Conservation (phyloP, 1,140 invertebrate species). For the Drosophila pallidifrons region DNA sequence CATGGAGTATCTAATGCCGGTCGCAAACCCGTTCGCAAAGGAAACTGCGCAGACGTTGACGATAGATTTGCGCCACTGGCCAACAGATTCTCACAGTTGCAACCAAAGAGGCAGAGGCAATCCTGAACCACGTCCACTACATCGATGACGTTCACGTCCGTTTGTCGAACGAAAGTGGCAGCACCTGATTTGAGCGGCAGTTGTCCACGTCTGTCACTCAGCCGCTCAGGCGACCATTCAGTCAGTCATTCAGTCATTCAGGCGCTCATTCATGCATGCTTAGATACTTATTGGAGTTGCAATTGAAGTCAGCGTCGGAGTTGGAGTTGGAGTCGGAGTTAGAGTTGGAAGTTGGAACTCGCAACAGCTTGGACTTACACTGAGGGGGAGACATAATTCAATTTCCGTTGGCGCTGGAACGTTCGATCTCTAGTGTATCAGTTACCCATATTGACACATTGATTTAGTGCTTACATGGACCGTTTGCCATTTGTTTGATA, state of each 20-base stretch:
- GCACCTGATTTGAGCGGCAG: constrained; percentile 72
- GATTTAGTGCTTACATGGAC: constrained; percentile 79
- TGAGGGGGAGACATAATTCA: constrained; percentile 68
- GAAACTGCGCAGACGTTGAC: constrained; percentile 71
- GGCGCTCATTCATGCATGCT: constrained; percentile 77
- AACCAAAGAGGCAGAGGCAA: constrained; percentile 1
- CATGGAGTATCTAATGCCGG: constrained; percentile 65
- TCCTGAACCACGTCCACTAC: constrained; percentile 23
- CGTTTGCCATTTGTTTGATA: constrained; percentile 73
- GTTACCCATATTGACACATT: constrained; percentile 79
- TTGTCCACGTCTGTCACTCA: constrained; percentile 76
- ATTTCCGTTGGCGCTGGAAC: constrained; percentile 65
- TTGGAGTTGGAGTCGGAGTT: constrained; percentile 3
- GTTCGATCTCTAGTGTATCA: constrained; percentile 66
- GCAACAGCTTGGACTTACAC: constrained; percentile 17
- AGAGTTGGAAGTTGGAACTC: constrained; percentile 1
- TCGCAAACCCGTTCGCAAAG: constrained; percentile 70
- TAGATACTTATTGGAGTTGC: constrained; percentile 40
- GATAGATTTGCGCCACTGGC: constrained; percentile 64
- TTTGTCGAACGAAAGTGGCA: constrained; percentile 70
- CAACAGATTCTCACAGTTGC: constrained; percentile 71
- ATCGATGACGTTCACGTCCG: constrained; percentile 52
- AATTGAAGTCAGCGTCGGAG: background rate
- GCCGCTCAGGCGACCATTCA: constrained; percentile 35
- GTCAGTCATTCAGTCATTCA: constrained; percentile 66